Base-by-base conservation (phyloP, 2,113 vertebrate genomes). In the Oriolus oriolus region DNA sequence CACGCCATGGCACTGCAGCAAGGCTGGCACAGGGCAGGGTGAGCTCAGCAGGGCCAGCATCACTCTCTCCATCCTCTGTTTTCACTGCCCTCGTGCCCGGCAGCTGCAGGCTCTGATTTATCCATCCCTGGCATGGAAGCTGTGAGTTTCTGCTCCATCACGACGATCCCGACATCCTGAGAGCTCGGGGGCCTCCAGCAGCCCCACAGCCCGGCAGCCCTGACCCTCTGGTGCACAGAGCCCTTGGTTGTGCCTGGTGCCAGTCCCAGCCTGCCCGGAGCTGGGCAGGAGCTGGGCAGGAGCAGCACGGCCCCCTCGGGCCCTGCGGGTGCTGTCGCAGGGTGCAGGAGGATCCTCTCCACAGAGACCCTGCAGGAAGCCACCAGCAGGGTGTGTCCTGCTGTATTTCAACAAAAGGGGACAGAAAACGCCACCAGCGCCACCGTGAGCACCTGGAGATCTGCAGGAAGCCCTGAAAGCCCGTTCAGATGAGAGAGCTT, bases 91-190 rank as follows among this genome's bases (percentile, higher is more conserved):
- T 24, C 9, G 6, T 52, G 22, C 17, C 80, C 0, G 0, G 8
- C 31, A 45, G 44, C 26, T 42, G 15, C 10, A 79, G 30, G 33
- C 18, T 90, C 50, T 12, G 49, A 12, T 79, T 60, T 45, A 45
- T 33, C 41, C 37, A 35, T 50, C 63, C 56, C 60, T 28, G 33
- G n/a, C 27, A 21, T 56, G 64, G 41, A 23, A 50, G 37, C 44
- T 0, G 2, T 11, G 52, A 71, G 24, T 20, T 90, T 52, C 70
- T 63, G 56, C 49, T 83, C 44, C 33, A 20, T 3, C 41, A 26
- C 0, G 0, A 10, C 11, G 42, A 53, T 4, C 54, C 27, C 0
- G 0, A 31, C 3, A 31, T 18, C 42, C 61, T 26, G 49, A 5
- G 35, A 66, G 54, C 17, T 6, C 12, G 6, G 22, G 37, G 44